Conservation (phyloP, 2,113 vertebrate species). For the Zosterops lateralis region DNA sequence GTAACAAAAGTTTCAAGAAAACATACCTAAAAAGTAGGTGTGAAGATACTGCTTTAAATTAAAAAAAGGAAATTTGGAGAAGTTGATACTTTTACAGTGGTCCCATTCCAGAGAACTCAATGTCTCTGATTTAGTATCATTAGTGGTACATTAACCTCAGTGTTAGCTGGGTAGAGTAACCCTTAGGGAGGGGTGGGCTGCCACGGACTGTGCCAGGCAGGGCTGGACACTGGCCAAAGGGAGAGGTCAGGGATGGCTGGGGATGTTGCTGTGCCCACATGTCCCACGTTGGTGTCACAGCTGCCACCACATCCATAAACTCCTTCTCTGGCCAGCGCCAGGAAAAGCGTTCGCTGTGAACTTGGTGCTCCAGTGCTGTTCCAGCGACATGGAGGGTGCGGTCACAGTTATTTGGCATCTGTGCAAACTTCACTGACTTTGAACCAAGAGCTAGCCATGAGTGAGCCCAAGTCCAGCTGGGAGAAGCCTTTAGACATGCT, state of each 20-base stretch:
- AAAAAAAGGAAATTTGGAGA: neutral
- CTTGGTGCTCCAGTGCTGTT: neutral
- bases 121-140: neutral
- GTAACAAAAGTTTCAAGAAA: neutral
- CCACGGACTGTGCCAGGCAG: neutral
- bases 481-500: neutral
- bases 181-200: neutral
- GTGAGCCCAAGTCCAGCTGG: neutral
- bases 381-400: fast-evolving
- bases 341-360: fast-evolving
- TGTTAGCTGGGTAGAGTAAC: neutral
- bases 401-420: neutral
- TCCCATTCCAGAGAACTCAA: neutral
- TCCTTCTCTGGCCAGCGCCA: fast-evolving
- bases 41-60: neutral
- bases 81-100: neutral
- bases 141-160: neutral
- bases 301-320: neutral
- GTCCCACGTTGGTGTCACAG: neutral
- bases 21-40: neutral
- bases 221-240: neutral
- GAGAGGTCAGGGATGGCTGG: neutral
- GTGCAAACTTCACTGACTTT: neutral
- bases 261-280: neutral
- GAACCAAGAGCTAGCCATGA: neutral